Percentiles rank a stretch among this genome's conserved stretches.
Evolutionary conservation across 2,888 invertebrate genomes (phyloP).

Genomic region (Meliscaeva auricollis): DNA sequence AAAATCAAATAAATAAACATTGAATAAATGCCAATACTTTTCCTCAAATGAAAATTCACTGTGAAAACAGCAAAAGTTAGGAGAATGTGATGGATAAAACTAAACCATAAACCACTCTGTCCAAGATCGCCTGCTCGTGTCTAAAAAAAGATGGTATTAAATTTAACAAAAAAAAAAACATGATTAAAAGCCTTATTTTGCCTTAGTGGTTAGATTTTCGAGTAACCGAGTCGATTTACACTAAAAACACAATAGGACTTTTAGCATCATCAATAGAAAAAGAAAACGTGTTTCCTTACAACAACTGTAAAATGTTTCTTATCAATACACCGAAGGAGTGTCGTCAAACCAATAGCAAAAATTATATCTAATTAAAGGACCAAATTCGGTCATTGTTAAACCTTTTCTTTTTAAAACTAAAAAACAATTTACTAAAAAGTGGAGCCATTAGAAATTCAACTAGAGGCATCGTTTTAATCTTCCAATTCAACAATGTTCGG

Average conservation of each 20-base stretch:
- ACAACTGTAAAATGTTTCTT: neutral
- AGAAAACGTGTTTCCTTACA: constrained; percentile 16
- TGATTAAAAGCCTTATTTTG: neutral
- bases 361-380: constrained; percentile 19
- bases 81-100: constrained; percentile 46
- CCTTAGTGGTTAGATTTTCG: too few relatives aligned
- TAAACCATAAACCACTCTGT: constrained; percentile 46
- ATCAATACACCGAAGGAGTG: constrained; percentile 34
- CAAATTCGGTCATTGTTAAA: neutral
- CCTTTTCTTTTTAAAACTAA: neutral
- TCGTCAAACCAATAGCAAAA: constrained; percentile 56
- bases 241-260: neutral
- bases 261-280: too few relatives aligned
- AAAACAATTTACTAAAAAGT: constrained; percentile 32
- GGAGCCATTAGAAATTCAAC: constrained; percentile 53
- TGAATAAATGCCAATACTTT: constrained; percentile 51
- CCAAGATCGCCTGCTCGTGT: constrained; percentile 47
- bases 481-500: constrained; percentile 35
- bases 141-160: constrained; percentile 4
- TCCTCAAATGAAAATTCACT: constrained; percentile 57
- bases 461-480: constrained; percentile 39
- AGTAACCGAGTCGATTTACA: too few relatives aligned
- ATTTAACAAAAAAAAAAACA: neutral
- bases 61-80: constrained; percentile 27
- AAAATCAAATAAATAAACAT: constrained; percentile 62